Percentiles rank a stretch among this genome's conserved stretches.
Evolutionary conservation across 2,797 vertebrate genomes (phyloP).

Genomic region (Enteromius viviparus): DNA sequence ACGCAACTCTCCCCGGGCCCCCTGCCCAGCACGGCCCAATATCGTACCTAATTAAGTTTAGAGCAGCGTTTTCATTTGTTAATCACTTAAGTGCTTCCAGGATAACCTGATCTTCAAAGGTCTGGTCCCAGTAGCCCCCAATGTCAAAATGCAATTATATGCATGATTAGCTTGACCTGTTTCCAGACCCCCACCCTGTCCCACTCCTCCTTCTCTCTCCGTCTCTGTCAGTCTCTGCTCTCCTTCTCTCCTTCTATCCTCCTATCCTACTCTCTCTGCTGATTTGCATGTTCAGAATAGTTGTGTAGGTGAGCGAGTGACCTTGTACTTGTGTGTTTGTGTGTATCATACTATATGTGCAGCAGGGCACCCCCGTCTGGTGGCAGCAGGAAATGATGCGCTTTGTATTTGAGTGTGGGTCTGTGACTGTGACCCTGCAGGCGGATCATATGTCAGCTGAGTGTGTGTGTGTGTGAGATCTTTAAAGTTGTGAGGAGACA

Average conservation of each 20-base stretch:
- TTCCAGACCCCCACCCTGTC: constrained; percentile 79
- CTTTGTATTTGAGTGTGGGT: constrained; percentile 5
- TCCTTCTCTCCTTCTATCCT: not conserved
- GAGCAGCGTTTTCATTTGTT: constrained; percentile 85
- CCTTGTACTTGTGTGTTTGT: constrained; percentile 28
- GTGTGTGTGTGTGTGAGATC: not conserved
- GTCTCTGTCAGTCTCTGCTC: constrained; percentile 33
- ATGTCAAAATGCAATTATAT: constrained; percentile 95
- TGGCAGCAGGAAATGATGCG: constrained; percentile 64
- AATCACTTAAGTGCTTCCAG: constrained; percentile 87
- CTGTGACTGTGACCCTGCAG: constrained; percentile 53
- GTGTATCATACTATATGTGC: constrained; percentile 65
- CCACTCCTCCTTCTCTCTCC: constrained; percentile 37
- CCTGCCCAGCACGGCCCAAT: constrained; percentile 72
- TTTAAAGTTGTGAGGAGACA: constrained; percentile 20
- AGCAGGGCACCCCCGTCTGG: constrained; percentile 82
- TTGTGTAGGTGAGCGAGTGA: constrained; percentile 59
- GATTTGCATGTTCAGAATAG: constrained; percentile 78
- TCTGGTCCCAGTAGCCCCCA: constrained; percentile 84
- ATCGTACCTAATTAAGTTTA: constrained; percentile 83
- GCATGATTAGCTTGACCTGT: constrained; percentile 90
- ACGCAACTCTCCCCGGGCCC: constrained; percentile 65
- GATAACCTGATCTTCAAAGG: constrained; percentile 87
- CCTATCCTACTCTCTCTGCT: constrained; percentile 67
- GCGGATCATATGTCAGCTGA: constrained; percentile 20